These are phyloP conservation scores for Myrmecobius fasciatus DNA, from an alignment of 2,113 vertebrate species.

Conservation along the genomic window DNA sequence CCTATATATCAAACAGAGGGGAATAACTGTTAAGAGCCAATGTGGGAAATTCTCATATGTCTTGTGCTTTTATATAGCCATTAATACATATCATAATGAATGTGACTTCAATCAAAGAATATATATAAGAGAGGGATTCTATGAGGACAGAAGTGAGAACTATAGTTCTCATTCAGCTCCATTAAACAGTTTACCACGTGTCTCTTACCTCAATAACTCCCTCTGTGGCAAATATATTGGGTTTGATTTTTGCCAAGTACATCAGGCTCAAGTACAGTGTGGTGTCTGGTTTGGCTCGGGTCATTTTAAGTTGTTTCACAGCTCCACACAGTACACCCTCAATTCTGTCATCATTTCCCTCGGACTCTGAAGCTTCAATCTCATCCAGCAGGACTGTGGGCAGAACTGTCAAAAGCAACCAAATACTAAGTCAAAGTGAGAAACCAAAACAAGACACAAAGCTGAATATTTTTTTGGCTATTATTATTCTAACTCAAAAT, in stretches of 20 bases:
- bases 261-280: slow-evolving; percentile 96
- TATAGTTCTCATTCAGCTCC: neutral
- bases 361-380: slow-evolving; percentile 94
- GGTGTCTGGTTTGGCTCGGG: slow-evolving; percentile 95
- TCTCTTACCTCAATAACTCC: slow-evolving; percentile 95
- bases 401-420: slow-evolving; percentile 83
- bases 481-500: neutral
- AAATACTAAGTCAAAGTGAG: accelerated
- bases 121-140: accelerated
- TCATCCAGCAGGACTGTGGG: slow-evolving; percentile 93
- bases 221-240: slow-evolving; percentile 98
- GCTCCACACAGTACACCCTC: slow-evolving; percentile 97
- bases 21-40: neutral
- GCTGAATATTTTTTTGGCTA: neutral
- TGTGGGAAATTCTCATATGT: neutral
- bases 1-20: neutral
- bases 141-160: too few relatives aligned
- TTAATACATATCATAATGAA: neutral
- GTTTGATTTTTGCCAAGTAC: slow-evolving; percentile 98
- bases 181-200: accelerated
- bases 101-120: neutral
- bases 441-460: neutral
- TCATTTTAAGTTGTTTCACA: slow-evolving; percentile 95
- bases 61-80: neutral
- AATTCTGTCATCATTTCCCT: slow-evolving; percentile 95